These are phyloP conservation scores for Phalloptychus januarius DNA, from an alignment of 2,797 vertebrate species.

Conservation along the genomic window DNA sequence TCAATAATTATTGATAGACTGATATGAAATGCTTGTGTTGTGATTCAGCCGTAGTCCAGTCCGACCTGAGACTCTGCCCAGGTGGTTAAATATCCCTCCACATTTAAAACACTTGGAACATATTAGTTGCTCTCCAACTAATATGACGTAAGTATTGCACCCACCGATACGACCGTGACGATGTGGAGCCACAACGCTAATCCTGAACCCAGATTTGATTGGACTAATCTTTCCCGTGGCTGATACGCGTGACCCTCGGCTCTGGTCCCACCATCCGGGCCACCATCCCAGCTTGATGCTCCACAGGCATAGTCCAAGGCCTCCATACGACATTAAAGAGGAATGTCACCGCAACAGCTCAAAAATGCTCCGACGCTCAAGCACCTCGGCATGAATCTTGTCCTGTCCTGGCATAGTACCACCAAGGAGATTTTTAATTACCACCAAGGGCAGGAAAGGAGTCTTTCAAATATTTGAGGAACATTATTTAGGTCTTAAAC, in stretches of 20 bases:
- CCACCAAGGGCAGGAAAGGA: neutral
- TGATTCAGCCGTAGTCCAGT: neutral
- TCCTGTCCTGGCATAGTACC: neutral
- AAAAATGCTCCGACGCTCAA: neutral
- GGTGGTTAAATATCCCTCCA: neutral
- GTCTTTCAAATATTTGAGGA: neutral
- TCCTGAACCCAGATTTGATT: neutral
- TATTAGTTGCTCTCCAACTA: neutral
- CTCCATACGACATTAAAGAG: neutral
- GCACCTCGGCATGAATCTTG: neutral
- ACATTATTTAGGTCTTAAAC: neutral
- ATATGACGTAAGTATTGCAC: neutral
- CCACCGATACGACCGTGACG: no score
- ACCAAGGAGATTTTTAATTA: neutral
- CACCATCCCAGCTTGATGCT: neutral
- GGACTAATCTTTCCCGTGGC: neutral
- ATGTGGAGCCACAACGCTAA: neutral
- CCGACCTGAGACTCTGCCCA: neutral
- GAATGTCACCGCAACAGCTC: neutral
- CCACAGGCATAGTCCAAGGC: neutral
- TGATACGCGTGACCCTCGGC: neutral
- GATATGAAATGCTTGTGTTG: no score
- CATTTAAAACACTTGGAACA: neutral
- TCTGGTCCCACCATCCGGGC: neutral
- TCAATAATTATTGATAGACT: neutral